Percentiles rank a stretch among this genome's conserved stretches.
Conservation (phyloP, 2,113 vertebrate species). For the Corynorhinus townsendii region DNA sequence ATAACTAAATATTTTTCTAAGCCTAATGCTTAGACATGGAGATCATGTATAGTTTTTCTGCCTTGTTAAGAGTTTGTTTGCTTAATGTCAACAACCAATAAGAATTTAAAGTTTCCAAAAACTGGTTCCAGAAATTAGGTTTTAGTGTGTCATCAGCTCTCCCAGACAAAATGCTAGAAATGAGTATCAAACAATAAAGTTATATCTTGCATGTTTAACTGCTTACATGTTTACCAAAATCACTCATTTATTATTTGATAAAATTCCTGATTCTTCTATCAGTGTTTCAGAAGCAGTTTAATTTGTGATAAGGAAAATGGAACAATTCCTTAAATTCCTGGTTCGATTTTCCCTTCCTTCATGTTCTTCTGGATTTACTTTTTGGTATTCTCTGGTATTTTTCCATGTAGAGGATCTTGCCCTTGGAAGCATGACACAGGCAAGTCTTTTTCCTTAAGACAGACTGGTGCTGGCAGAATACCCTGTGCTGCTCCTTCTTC, state of each 20-base stretch:
- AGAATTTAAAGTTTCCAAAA: constrained; percentile 46
- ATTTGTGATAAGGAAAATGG: neutral
- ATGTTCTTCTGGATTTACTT: neutral
- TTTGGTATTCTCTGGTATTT: neutral
- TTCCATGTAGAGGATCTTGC: neutral
- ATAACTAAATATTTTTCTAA: neutral
- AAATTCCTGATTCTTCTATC: neutral
- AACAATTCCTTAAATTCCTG: neutral
- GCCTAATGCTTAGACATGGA: neutral
- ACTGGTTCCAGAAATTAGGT: constrained; percentile 45
- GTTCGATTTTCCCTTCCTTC: neutral
- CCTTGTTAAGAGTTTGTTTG: constrained; percentile 31
- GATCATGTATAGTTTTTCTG: neutral
- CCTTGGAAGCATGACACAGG: neutral
- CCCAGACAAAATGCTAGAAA: constrained; percentile 37
- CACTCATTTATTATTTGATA: neutral
- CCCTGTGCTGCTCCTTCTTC: no score
- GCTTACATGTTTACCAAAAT: neutral
- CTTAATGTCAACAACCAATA: constrained; percentile 30
- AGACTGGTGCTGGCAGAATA: neutral
- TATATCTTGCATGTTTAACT: constrained; percentile 43
- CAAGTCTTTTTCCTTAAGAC: neutral
- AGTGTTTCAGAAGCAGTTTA: neutral
- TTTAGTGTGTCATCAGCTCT: constrained; percentile 35
- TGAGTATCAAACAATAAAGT: constrained; percentile 33